phyloP scores from a whole-genome alignment of 2,888 invertebrate genomes.

The Tenthredo livida region DNA sequence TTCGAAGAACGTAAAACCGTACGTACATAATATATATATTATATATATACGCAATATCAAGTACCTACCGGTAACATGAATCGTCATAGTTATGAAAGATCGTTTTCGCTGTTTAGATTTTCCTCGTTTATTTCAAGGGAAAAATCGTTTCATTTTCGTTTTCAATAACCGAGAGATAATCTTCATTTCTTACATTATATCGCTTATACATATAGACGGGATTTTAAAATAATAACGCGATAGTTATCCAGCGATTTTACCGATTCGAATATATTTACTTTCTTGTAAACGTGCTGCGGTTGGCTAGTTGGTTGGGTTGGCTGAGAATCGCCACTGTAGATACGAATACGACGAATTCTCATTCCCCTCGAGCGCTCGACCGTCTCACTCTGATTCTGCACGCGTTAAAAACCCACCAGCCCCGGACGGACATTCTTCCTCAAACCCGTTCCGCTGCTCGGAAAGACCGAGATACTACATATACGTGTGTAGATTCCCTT shows the following conservation, averaged over 20 bases:
- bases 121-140: not conserved
- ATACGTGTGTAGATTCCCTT: slow-evolving; percentile 30
- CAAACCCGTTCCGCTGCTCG: slow-evolving; percentile 48
- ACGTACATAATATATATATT: not conserved
- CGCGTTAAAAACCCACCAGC: slow-evolving; percentile 46
- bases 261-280: not conserved
- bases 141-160: not conserved
- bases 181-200: not conserved
- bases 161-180: not conserved
- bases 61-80: not conserved
- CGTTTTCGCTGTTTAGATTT: not conserved
- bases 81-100: not conserved
- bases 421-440: slow-evolving; percentile 50
- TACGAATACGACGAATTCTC: slow-evolving; percentile 34
- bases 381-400: slow-evolving; percentile 52
- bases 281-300: not conserved
- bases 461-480: slow-evolving; percentile 35
- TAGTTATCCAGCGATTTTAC: not conserved
- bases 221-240: not conserved
- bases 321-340: slow-evolving; percentile 22
- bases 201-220: not conserved
- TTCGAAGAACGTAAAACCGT: slow-evolving; percentile 17
- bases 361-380: slow-evolving; percentile 1
- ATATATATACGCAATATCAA: not conserved
- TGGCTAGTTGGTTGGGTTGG: not conserved